Evolutionary conservation across 2,113 vertebrate species (phyloP).

Genomic region (Spilogale gracilis): DNA sequence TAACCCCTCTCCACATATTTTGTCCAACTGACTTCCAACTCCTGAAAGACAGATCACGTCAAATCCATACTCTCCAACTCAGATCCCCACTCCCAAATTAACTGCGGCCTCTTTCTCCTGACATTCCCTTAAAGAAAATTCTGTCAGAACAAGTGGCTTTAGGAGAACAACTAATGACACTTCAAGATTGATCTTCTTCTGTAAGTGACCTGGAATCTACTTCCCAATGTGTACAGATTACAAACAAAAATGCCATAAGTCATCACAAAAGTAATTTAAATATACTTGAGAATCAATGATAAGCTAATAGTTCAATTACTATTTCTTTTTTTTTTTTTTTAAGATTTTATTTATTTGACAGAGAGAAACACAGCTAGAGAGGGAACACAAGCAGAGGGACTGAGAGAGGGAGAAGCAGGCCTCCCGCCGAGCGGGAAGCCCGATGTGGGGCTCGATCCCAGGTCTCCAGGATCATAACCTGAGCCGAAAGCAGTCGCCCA

Average conservation of each 20-base stretch:
- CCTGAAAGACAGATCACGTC: background rate
- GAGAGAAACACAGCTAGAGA: too few relatives aligned
- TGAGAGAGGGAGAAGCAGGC: too few relatives aligned
- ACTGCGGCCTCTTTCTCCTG: background rate
- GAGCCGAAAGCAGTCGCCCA: too few relatives aligned
- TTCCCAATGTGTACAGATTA: background rate
- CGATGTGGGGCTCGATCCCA: too few relatives aligned
- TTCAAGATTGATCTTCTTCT: conserved; percentile 10
- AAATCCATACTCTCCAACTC: conserved; percentile 37
- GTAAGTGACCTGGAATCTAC: background rate
- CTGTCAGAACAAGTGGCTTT: background rate
- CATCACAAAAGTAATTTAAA: conserved; percentile 24
- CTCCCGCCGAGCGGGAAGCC: too few relatives aligned
- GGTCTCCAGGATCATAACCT: too few relatives aligned
- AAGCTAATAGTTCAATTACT: background rate
- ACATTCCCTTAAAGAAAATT: background rate
- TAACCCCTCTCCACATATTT: background rate
- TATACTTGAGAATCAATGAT: background rate
- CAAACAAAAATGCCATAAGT: background rate
- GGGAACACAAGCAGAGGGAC: too few relatives aligned
- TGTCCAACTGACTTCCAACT: background rate
- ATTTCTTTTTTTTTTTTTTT: background rate
- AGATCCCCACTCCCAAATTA: background rate
- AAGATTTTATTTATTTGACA: too few relatives aligned
- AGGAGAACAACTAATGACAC: background rate